Conservation (phyloP, 2,797 vertebrate species). For the Pogoniulus pusillus region DNA sequence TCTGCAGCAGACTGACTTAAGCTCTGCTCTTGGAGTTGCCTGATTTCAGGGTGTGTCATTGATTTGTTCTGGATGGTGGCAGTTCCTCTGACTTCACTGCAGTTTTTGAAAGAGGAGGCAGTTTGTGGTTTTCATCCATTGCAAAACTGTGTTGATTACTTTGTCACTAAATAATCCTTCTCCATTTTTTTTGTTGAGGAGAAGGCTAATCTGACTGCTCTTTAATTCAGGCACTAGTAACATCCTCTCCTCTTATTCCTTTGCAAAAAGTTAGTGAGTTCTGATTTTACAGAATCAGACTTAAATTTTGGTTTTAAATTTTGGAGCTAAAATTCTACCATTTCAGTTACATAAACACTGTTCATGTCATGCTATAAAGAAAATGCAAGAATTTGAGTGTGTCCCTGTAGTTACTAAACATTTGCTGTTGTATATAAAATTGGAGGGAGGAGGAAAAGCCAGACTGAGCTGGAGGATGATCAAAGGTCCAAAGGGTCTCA, state of each 20-base stretch:
- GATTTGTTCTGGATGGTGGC: constrained; percentile 44
- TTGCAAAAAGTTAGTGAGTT: background rate
- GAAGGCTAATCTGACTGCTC: background rate
- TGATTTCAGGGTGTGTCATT: constrained; percentile 50
- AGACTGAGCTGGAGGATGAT: background rate
- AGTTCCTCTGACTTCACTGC: constrained; percentile 37
- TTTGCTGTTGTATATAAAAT: constrained; percentile 1
- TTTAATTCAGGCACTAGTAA: background rate
- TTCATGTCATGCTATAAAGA: background rate
- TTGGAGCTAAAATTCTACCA: background rate
- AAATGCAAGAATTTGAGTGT: background rate
- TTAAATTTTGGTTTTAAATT: background rate
- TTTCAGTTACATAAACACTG: background rate
- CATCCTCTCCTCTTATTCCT: background rate
- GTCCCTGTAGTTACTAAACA: background rate
- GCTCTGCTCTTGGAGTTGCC: background rate
- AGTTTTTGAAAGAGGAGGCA: background rate
- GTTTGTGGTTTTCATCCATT: background rate
- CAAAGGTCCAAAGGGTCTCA: constrained; percentile 49
- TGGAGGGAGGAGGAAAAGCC: constrained; percentile 43
- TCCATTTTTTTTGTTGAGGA: background rate
- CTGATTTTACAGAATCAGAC: background rate
- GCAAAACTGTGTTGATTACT: background rate
- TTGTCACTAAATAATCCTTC: background rate
- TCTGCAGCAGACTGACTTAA: background rate